Evolutionary conservation across 1,140 invertebrate species (phyloP), one percentile per base, ranked within the genome.

Genomic region (Drepana arcuata): DNA sequence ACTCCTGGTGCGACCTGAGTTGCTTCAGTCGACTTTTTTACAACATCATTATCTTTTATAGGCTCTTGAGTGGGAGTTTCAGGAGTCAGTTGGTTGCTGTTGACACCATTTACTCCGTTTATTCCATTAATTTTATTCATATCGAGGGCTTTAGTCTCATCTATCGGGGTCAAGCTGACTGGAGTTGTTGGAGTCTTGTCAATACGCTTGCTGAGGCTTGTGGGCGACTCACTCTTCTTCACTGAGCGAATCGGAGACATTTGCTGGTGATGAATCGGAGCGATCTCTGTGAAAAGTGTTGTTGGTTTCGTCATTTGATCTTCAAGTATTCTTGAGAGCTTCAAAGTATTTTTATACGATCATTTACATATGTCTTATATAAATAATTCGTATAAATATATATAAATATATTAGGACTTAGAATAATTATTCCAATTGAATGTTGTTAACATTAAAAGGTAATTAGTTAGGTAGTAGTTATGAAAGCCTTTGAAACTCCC

Each of bases 111-210:
- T 13, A 69, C 38, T 24, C 54, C 55, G 18, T 42, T 42, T 7
- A 42, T 30, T 2, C 41, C 30, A 33, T 81, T 75, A 1, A 83
- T 45, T 30, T 84, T 80, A 41, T 78, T 73, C 54, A 84, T 70
- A 32, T 84, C 83, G 14, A 84, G 47, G 16, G 80, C 75, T 43
- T 72, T 84, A 2, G 73, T 82, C 44, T 84, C 83, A 33, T 84
- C 78, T 31, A 84, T 84, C 3, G 83, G 83, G 16, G 83, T 84
- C 2, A 84, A 58, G 53, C 78, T 84, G 31, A 66, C 66, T 3
- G 83, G 83, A 2, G 80, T 84, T 0, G 83, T 84, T 1, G 83
- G 83, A 0, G 83, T 84, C 56, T 84, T 84, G 46, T 83, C 75
- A 2, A 67, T 73, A 38, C 75, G 70, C 48, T 83, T 80, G 60